These are phyloP conservation scores for Glandiceps talaboti DNA, from an alignment of 53 echinoderm and acorn worm genomes.

Conservation along the genomic window DNA sequence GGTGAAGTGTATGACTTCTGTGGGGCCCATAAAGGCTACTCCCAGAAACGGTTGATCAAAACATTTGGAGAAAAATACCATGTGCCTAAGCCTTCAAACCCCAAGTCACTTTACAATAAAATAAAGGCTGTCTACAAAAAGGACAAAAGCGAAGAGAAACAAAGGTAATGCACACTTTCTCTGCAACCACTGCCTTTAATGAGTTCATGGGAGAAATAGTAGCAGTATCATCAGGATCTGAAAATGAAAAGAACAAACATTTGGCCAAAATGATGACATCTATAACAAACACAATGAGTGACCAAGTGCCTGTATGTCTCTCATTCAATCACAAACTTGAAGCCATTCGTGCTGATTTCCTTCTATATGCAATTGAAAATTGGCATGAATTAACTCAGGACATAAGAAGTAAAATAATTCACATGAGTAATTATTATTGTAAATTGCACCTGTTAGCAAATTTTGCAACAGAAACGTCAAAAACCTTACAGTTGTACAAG, in stretches of 20 bases:
- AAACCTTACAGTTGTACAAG: background rate
- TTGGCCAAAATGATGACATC: background rate
- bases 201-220: background rate
- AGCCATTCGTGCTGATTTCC: too few relatives aligned
- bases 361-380: background rate
- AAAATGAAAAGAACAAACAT: background rate
- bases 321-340: background rate
- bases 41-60: background rate
- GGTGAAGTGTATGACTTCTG: background rate
- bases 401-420: too few relatives aligned
- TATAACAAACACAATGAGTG: background rate
- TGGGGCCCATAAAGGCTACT: background rate
- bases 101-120: background rate
- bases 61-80: background rate
- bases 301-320: background rate
- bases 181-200: background rate
- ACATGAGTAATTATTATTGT: background rate
- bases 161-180: background rate
- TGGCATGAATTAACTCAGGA: background rate
- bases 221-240: background rate
- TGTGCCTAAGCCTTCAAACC: too few relatives aligned
- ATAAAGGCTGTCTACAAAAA: background rate
- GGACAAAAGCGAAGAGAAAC: background rate
- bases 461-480: background rate
- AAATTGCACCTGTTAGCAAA: background rate